phyloP scores from a whole-genome alignment of 2,888 invertebrate genomes.

The Tridacna gigas region DNA sequence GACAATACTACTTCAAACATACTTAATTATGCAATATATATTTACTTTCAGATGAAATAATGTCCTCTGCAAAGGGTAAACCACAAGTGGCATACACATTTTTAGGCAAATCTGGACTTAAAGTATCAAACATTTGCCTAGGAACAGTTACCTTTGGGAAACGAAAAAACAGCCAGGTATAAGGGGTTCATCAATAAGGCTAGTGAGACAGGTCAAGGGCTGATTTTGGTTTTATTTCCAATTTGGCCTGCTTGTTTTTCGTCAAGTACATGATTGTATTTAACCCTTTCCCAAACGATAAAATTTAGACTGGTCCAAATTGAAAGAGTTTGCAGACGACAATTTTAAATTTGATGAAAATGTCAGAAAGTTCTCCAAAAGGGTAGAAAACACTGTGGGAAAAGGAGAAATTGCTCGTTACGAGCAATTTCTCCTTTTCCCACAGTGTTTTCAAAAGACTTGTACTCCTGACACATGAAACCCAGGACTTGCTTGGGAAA shows the following conservation, averaged over 20 bases:
- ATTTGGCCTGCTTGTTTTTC: not conserved
- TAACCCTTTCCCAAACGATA: not conserved
- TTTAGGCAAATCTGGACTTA: constrained; percentile 78
- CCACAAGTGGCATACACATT: constrained; percentile 69
- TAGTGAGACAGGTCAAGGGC: not conserved
- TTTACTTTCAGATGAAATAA: not conserved
- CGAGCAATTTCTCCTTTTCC: not conserved
- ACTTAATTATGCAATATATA: too few relatives aligned
- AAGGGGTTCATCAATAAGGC: not conserved
- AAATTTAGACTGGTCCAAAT: not conserved
- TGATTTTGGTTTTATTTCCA: not conserved
- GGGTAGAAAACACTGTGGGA: not conserved
- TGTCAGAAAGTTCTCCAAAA: not conserved
- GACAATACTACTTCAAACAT: too few relatives aligned
- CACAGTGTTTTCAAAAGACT: too few relatives aligned
- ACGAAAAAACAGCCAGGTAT: constrained; percentile 19
- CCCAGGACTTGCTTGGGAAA: too few relatives aligned
- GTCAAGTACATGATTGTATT: too few relatives aligned
- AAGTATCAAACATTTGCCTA: constrained; percentile 81
- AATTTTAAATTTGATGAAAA: not conserved
- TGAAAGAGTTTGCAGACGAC: not conserved
- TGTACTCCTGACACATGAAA: too few relatives aligned
- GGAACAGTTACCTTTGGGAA: constrained; percentile 81
- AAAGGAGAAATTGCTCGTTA: not conserved
- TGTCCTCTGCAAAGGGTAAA: constrained; percentile 6